Conservation (phyloP, 2,888 invertebrate genomes). For the Eupelmus urozonus region DNA sequence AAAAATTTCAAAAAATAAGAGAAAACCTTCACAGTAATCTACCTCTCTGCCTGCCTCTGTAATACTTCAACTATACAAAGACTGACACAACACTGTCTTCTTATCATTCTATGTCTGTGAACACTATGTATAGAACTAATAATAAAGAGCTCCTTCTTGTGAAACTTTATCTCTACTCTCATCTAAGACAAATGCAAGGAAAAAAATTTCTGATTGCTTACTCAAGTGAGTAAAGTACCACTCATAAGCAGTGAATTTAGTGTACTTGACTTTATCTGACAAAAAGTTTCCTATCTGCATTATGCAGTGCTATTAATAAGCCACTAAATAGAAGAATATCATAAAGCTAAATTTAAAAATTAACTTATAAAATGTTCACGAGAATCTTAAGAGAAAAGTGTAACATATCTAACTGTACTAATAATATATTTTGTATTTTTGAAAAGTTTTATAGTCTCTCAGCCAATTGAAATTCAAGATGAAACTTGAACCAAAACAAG, state of each 20-base stretch:
- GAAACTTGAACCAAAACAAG: conserved; percentile 55
- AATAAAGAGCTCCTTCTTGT: conserved; percentile 30
- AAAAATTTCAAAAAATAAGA: conserved; percentile 48
- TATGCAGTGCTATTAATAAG: neutral
- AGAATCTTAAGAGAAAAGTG: neutral
- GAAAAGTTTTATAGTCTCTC: conserved; percentile 7
- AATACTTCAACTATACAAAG: conserved; percentile 24
- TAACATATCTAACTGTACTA: conserved; percentile 12
- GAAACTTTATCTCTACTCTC: conserved; percentile 43
- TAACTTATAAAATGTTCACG: neutral
- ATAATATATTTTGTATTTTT: conserved; percentile 42
- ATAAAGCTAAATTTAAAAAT: conserved; percentile 16
- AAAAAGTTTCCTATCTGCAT: neutral
- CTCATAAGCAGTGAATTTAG: conserved; percentile 22
- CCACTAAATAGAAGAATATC: neutral
- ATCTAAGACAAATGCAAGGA: conserved; percentile 2
- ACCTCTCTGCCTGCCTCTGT: neutral
- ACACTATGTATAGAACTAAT: conserved; percentile 24
- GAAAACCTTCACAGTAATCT: conserved; percentile 13
- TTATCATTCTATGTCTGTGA: conserved; percentile 24
- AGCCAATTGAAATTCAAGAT: conserved; percentile 43
- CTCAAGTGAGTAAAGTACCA: neutral
- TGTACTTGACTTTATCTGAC: conserved; percentile 13
- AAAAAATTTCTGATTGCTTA: neutral
- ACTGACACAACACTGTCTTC: conserved; percentile 29